Base-by-base conservation (phyloP, 2,797 vertebrate genomes). In the Lacerta bilineata region DNA sequence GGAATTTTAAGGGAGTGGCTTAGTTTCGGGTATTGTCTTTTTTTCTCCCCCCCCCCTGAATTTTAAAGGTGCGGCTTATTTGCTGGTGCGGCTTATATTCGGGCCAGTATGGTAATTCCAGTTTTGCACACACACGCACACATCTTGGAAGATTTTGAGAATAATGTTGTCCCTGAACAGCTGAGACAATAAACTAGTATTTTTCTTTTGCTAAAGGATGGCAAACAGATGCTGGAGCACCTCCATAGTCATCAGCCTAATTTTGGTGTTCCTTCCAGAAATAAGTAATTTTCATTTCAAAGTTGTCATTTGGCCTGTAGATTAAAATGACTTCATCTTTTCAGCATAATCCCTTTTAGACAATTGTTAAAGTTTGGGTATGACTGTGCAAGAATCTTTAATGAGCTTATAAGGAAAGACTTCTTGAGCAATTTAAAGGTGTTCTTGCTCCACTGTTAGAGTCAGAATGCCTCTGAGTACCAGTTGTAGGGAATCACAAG, bases 231-330 rank as follows among this genome's bases (percentile, higher is more conserved):
- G 17, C 76, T 76, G 36, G 50, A 76, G 0, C 8, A 39, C 23
- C 10, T 74, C 23, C 23, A 39, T 74, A 25, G 3, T 84, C 75
- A 76, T n/a, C 39, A 46, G 59, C 10, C 41, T 68, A 83, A 69
- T 29, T 29, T 43, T 82, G 39, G 7, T n/a, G 11, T 82, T 68
- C 5, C 80, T 83, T 43, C 13, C 41, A 71, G 43, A 33, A 83
- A 83, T 33, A 83, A 50, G 36, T 50, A 71, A 71, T 83, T 83
- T 83, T 71, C 81, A 83, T 83, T 83, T 83, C 41, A 20, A 50
- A 71, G 8, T 69, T 83, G 41, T 83, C 43, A 72, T 23, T 4
- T 72, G 5, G 29, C 27, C 46, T 71, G 13, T 50, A 84, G 27
- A 83, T 83, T 55, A 50, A 83, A 55, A 33, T 29, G 18, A 7